Conservation (phyloP, 2,888 invertebrate species). For the Apodemia zela region DNA sequence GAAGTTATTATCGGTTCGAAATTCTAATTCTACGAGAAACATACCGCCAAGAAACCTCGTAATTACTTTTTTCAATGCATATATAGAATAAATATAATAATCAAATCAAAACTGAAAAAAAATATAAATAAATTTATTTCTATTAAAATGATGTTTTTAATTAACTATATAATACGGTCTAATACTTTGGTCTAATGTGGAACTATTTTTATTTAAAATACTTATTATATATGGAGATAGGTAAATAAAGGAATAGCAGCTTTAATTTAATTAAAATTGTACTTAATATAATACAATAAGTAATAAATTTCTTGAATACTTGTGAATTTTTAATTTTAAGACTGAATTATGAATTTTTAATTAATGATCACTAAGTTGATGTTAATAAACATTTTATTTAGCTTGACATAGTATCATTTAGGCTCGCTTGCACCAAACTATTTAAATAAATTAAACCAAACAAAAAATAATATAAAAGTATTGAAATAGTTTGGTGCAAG, state of each 20-base stretch:
- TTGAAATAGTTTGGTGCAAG: too few relatives aligned
- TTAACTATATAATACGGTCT: not conserved
- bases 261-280: constrained; percentile 13
- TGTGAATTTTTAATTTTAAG: constrained; percentile 43
- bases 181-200: not conserved
- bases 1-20: too few relatives aligned
- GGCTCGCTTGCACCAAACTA: not conserved
- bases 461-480: too few relatives aligned
- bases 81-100: not conserved
- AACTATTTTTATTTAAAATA: not conserved
- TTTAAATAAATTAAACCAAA: too few relatives aligned
- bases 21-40: not conserved
- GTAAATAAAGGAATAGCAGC: not conserved
- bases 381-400: constrained; percentile 3
- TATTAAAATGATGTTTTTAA: not conserved
- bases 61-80: too few relatives aligned
- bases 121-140: not conserved
- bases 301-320: not conserved
- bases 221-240: not conserved
- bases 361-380: constrained; percentile 4
- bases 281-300: not conserved
- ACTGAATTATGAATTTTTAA: constrained; percentile 52
- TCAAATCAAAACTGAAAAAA: too few relatives aligned
- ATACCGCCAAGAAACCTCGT: too few relatives aligned
- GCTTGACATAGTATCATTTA: constrained; percentile 15